Evolutionary conservation across 2,113 vertebrate genomes (phyloP).

Genomic region (Kobus ellipsiprymnus): DNA sequence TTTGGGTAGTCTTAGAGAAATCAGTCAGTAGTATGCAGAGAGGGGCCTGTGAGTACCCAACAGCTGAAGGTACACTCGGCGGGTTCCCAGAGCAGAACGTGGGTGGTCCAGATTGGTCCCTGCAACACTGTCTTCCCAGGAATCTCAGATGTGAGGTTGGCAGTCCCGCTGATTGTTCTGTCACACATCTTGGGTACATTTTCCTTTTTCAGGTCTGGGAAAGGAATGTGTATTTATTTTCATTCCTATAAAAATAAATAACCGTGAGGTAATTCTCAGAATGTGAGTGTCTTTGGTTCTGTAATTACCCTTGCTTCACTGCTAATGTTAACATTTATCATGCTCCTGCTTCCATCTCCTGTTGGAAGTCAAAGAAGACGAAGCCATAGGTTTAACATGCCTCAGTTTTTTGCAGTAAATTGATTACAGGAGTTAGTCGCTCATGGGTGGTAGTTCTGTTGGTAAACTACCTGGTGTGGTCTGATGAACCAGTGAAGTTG

Average conservation of each 20-base stretch:
- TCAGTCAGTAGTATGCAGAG: neutral
- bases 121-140: neutral
- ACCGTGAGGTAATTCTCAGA: neutral
- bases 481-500: neutral
- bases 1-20: conserved; percentile 14
- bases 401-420: neutral
- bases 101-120: neutral
- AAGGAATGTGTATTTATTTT: neutral
- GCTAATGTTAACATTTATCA: neutral
- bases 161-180: neutral
- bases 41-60: neutral
- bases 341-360: neutral
- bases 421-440: neutral
- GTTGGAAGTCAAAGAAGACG: conserved; percentile 3
- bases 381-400: neutral
- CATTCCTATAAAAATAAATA: conserved; percentile 34
- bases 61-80: neutral
- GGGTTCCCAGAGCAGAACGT: neutral
- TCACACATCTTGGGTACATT: neutral
- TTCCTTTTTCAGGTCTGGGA: neutral
- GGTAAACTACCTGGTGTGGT: neutral
- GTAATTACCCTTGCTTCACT: neutral
- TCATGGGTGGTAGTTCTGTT: neutral
- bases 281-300: neutral
- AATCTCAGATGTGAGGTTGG: neutral